These are phyloP conservation scores for Epinephelus lanceolatus DNA, from an alignment of 2,113 vertebrate genomes.

Conservation along the genomic window DNA sequence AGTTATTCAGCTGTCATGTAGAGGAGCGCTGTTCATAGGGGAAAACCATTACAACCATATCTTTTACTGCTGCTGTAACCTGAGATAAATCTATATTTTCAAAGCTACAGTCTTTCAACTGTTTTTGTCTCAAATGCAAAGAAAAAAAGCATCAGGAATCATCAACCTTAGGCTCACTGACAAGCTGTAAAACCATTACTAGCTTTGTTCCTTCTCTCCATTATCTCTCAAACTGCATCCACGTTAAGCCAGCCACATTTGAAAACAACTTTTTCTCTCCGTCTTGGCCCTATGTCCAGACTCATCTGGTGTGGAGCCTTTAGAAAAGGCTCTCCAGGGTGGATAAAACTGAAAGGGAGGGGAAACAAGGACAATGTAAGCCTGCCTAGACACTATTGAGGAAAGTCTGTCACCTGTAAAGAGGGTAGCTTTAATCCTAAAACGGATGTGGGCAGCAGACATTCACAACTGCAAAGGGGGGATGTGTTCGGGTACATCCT, in stretches of 20 bases:
- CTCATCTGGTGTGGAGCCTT: neutral
- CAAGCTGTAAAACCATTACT: constrained; percentile 14
- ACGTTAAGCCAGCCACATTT: neutral
- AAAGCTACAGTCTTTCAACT: constrained; percentile 2
- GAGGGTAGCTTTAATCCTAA: neutral
- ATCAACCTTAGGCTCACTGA: constrained; percentile 26
- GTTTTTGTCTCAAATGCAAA: constrained; percentile 7
- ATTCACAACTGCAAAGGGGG: neutral
- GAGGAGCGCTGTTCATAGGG: constrained; percentile 30
- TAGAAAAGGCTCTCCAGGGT: neutral
- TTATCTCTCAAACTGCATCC: neutral
- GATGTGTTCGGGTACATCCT: neutral
- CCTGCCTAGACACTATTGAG: neutral
- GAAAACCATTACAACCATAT: neutral
- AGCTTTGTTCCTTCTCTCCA: constrained; percentile 8
- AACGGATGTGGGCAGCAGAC: neutral
- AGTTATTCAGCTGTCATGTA: constrained; percentile 33
- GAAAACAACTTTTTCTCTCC: neutral
- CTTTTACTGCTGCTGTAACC: constrained; percentile 37
- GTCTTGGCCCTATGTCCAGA: neutral
- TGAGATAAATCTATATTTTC: constrained; percentile 32
- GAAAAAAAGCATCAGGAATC: constrained; percentile 20
- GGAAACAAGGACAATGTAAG: neutral
- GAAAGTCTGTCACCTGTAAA: neutral
- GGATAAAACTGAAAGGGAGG: neutral